A percentile compares a stretch with the other conserved stretches of the same genome.
Conservation (phyloP, 92 coral and sea anemone genomes). For the Epizoanthus fatuus region DNA sequence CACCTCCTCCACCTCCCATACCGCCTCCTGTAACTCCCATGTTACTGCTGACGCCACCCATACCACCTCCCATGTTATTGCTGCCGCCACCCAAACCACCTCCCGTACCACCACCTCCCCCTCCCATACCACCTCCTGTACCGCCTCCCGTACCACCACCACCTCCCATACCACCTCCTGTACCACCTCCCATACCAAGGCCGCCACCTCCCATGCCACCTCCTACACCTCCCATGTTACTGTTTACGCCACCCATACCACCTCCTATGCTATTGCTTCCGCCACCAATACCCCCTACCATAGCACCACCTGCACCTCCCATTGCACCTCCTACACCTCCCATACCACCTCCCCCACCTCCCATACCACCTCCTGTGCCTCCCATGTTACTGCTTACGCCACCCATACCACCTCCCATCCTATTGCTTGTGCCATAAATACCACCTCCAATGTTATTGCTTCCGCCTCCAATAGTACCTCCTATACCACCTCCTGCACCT, state of each 20-base stretch:
- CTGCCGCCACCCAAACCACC: constrained; percentile 3
- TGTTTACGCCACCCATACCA: neutral
- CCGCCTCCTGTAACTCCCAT: neutral
- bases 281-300: neutral
- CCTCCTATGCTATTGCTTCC: neutral
- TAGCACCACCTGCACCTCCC: neutral
- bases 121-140: neutral
- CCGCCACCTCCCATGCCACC: neutral
- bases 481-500: neutral
- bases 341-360: constrained; percentile 37
- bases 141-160: neutral
- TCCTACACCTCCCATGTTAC: neutral
- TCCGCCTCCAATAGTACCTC: neutral
- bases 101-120: constrained; percentile 2
- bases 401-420: constrained; percentile 14
- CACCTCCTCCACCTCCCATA: neutral
- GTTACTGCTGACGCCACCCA: neutral
- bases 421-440: constrained; percentile 27
- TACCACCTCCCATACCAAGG: neutral
- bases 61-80: neutral
- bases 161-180: neutral
- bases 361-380: constrained; percentile 17
- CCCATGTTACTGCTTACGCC: neutral
- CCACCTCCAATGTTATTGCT: neutral
- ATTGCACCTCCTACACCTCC: constrained; percentile 18